Conservation (phyloP, 2,797 vertebrate species). For the Muscicapa striata region DNA sequence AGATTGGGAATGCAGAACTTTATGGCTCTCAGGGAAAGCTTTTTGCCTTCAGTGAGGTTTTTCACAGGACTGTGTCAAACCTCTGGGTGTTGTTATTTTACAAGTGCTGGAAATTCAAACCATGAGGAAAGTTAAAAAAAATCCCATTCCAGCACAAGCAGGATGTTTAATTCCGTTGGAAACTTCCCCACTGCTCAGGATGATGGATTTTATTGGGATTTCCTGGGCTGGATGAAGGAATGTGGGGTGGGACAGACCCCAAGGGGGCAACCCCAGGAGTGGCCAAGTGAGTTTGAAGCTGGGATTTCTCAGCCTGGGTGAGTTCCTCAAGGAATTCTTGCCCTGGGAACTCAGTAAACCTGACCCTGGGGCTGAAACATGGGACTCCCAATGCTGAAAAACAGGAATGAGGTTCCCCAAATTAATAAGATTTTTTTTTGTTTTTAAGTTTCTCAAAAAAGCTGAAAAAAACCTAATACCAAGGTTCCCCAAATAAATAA, state of each 20-base stretch:
- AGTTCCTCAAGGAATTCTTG: neutral
- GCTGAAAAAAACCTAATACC: neutral
- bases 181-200: neutral
- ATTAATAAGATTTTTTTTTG: neutral
- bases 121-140: fast-evolving
- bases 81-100: neutral
- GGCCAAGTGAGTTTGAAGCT: fast-evolving
- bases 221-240: neutral
- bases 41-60: neutral
- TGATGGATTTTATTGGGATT: neutral
- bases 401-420: neutral
- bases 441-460: too few species aligned
- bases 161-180: neutral
- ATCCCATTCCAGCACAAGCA: neutral
- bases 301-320: neutral
- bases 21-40: neutral
- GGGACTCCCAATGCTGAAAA: neutral
- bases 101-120: neutral
- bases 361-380: neutral
- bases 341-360: too few species aligned
- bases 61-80: neutral
- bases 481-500: neutral
- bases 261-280: neutral
- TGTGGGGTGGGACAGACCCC: neutral
- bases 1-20: neutral